Evolutionary conservation across 2,888 invertebrate species (phyloP), one percentile per base, ranked within the genome.

Genomic region (Pogonocherus hispidulus): DNA sequence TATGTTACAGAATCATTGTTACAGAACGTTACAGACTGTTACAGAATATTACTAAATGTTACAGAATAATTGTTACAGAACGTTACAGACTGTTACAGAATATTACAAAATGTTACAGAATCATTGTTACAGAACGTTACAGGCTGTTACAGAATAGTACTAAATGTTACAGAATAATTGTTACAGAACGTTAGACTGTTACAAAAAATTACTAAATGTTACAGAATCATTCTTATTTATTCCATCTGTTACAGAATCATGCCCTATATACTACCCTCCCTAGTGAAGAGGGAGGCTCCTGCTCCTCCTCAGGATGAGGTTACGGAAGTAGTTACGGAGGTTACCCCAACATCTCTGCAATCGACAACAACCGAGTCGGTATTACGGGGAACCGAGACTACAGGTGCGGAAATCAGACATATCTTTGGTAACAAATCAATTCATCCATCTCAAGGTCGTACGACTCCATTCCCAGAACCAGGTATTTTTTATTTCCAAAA

Each of bases 401-500:
- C 73, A 67, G 72, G 71, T 70, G 72, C 60, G 63, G 72, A 67
- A 19, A 62, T 56, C 20, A 64, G 49, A 64, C 77, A 77, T 47
- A 78, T 78, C 66, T 78, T 78, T 71, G 74, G 74, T 71, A 79
- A 79, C 73, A 78, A 74, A 76, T 73, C 74, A 72, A 74, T 70
- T 75, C 79, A 79, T 73, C 78, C 78, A 70, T 78, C 78, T 74
- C 75, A 73, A 67, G 78, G 78, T 73, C 78, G 76, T 64, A 73
- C 77, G 23, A 78, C 78, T 46, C 77, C 75, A 60, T 71, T 69
- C 64, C 75, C 75, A 62, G 79, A 76, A 69, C 72, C 79, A 77
- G 79, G 78, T 79, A 79, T 72, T 63, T 37, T 60, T 16, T 32
- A 19, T 14, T n/a, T 16, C 18, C 11, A 52, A 9, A 52, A 16